Evolutionary conservation across 2,113 vertebrate genomes (phyloP).

Genomic region (Syngnathoides biaculeatus): DNA sequence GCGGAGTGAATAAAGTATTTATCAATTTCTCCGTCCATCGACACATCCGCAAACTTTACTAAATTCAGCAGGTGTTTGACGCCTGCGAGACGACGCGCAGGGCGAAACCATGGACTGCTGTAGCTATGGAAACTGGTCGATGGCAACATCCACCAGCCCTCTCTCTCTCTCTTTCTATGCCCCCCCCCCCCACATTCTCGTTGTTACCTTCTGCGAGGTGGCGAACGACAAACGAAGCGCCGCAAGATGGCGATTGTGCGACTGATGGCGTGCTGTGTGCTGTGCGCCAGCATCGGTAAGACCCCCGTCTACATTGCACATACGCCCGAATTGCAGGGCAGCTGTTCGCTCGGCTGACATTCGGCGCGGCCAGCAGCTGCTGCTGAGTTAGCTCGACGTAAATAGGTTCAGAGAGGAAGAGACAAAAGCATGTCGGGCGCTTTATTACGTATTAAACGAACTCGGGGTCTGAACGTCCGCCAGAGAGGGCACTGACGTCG

Average conservation of each 20-base stretch:
- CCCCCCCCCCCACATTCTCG: constrained; percentile 43
- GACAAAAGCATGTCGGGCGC: neutral
- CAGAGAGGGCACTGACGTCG: neutral
- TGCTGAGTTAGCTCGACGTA: constrained; percentile 22
- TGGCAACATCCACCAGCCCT: constrained; percentile 71
- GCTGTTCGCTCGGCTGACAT: constrained; percentile 16
- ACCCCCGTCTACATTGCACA: neutral
- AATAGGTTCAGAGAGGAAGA: constrained; percentile 21
- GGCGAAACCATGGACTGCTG: neutral
- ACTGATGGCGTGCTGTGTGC: constrained; percentile 45
- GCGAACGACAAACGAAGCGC: constrained; percentile 41
- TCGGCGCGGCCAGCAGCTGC: neutral
- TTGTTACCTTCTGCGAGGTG: constrained; percentile 57
- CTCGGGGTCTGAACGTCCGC: neutral
- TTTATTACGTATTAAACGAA: neutral
- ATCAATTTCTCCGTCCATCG: no score
- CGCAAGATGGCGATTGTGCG: constrained; percentile 74
- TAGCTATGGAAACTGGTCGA: constrained; percentile 75
- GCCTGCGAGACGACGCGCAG: constrained; percentile 42
- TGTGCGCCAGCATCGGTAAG: constrained; percentile 66
- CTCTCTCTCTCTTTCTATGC: constrained; percentile 27
- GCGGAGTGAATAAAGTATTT: neutral
- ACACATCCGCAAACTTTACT: no score
- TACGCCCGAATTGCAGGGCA: neutral
- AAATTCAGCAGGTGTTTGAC: neutral